phyloP scores from a whole-genome alignment of 2,113 vertebrate genomes.

The Delphinus delphis region DNA sequence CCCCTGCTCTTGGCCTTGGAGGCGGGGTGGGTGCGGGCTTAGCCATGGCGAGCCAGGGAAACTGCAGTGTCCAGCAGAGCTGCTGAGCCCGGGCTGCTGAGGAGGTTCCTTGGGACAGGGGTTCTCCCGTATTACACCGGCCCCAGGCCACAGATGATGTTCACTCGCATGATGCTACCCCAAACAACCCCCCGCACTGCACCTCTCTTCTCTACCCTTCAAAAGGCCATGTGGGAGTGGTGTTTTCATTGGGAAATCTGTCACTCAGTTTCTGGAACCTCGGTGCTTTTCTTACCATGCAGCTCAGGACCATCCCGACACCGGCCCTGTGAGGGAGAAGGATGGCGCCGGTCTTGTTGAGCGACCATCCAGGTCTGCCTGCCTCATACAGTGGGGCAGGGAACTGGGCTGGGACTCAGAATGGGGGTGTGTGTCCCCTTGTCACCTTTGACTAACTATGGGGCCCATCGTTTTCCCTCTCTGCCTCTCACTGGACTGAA shows the following conservation, averaged over 20 bases:
- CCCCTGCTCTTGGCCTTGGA: neutral
- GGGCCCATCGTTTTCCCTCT: neutral
- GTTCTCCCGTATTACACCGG: no score
- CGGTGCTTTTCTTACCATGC: neutral
- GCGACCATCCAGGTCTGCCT: neutral
- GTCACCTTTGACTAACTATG: neutral
- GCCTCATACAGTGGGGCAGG: neutral
- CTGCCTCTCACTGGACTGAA: neutral
- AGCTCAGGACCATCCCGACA: neutral
- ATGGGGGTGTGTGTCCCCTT: accelerated
- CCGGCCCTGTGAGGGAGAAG: neutral
- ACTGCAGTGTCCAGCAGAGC: neutral
- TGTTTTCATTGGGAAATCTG: neutral
- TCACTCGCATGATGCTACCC: neutral
- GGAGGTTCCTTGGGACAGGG: neutral
- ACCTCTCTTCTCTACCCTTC: neutral
- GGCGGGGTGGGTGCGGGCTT: neutral
- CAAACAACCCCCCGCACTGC: no score
- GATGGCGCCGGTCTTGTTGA: neutral
- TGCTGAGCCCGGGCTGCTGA: neutral
- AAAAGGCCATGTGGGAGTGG: neutral
- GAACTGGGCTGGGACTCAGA: neutral
- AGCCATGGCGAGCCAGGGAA: accelerated
- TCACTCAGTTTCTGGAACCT: neutral
- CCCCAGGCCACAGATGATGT: accelerated